Conservation (phyloP, 2,113 vertebrate genomes). For the Agapornis roseicollis region DNA sequence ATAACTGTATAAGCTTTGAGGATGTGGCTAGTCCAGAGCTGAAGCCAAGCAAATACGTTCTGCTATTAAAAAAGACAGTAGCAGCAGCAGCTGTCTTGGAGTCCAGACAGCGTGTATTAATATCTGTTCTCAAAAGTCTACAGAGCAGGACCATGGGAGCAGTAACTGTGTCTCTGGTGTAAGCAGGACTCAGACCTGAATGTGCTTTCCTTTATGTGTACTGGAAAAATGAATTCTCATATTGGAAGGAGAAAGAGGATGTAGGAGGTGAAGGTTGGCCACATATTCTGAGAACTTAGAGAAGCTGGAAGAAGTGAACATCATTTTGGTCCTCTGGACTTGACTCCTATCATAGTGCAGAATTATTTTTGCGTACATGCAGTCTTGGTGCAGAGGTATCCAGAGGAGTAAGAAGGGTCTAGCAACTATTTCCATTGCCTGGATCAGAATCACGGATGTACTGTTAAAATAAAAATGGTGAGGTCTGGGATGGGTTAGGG, state of each 20-base stretch:
- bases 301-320: not conserved
- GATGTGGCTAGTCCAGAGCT: not conserved
- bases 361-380: not conserved
- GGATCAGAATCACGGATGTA: not conserved
- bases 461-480: not conserved
- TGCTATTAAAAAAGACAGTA: constrained; percentile 13
- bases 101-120: not conserved
- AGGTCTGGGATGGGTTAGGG: not conserved
- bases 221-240: not conserved
- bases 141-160: not conserved
- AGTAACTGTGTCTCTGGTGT: not conserved
- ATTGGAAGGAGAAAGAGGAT: not conserved
- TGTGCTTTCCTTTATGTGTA: not conserved
- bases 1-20: not conserved
- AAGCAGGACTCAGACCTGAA: not conserved
- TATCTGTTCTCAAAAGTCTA: constrained; percentile 19
- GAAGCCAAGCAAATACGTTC: constrained; percentile 12
- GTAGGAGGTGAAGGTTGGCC: not conserved
- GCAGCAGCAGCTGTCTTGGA: constrained; percentile 46
- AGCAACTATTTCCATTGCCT: not conserved
- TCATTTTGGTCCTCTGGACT: not conserved
- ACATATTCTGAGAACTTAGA: not conserved
- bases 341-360: not conserved
- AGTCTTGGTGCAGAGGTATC: not conserved
- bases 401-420: not conserved